Evolutionary conservation across 2,113 vertebrate genomes (phyloP).

Genomic region (Austrofundulus limnaeus): DNA sequence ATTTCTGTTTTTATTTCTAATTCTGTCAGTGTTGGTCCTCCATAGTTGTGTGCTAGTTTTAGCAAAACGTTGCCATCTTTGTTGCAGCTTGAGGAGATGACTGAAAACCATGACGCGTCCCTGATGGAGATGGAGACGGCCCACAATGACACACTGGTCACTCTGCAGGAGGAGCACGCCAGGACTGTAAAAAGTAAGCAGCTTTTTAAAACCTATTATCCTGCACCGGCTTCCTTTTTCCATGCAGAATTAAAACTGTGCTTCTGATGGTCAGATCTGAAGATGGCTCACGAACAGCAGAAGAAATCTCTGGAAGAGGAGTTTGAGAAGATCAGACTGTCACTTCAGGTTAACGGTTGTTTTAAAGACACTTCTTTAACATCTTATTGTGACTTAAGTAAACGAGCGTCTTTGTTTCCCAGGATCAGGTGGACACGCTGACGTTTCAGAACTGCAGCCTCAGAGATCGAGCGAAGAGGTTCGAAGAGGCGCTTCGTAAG

Average conservation of each 20-base stretch:
- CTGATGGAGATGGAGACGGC: conserved; percentile 84
- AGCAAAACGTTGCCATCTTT: background rate
- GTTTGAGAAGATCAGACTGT: conserved; percentile 91
- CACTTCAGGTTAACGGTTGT: conserved; percentile 84
- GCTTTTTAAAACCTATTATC: background rate
- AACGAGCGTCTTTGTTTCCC: background rate
- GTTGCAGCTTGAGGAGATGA: conserved; percentile 87
- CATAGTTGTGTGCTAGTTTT: too few relatives aligned
- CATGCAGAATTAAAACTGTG: too few relatives aligned
- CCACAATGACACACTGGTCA: conserved; percentile 80
- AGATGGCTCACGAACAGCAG: conserved; percentile 87
- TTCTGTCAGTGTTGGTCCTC: too few relatives aligned
- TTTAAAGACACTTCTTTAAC: background rate
- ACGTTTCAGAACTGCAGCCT: conserved; percentile 95
- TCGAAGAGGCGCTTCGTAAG: conserved; percentile 93
- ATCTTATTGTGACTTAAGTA: fast-evolving
- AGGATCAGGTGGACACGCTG: conserved; percentile 98
- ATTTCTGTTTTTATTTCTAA: too few relatives aligned
- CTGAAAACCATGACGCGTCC: conserved; percentile 80
- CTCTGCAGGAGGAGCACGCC: conserved; percentile 87
- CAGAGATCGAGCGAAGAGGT: conserved; percentile 90
- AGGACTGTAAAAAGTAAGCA: conserved; percentile 86
- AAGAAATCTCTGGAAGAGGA: conserved; percentile 88
- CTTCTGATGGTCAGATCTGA: conserved; percentile 82
- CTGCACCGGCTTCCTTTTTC: background rate